Percentiles rank a stretch among this genome's conserved stretches.
phyloP scores from a whole-genome alignment of 2,888 invertebrate species.

The Plagodis dolabraria region DNA sequence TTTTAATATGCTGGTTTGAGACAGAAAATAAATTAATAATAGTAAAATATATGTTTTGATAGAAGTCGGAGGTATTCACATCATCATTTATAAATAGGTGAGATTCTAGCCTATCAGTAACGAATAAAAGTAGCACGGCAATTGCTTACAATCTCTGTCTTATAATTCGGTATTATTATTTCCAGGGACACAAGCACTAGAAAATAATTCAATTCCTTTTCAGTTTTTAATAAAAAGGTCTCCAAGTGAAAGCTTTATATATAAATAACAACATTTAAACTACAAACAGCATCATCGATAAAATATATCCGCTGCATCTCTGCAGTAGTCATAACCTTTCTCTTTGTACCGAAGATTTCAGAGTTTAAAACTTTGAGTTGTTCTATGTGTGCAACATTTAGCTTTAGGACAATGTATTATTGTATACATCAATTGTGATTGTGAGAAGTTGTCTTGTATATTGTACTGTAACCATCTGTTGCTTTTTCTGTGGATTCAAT shows the following conservation, averaged over 20 bases:
- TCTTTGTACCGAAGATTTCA: conserved; percentile 26
- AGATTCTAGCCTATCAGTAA: no score
- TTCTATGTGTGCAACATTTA: conserved; percentile 3
- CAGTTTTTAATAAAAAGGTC: not conserved
- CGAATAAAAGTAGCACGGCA: no score
- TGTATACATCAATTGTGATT: conserved; percentile 7
- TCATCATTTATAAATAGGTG: no score
- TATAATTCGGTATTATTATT: no score
- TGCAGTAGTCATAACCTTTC: conserved; percentile 22
- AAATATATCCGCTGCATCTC: conserved; percentile 13
- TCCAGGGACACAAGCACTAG: no score
- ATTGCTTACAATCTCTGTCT: no score
- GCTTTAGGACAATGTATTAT: conserved; percentile 1
- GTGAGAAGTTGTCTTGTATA: conserved; percentile 3
- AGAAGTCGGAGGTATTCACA: no score
- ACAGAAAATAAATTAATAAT: no score
- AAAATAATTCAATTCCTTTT: not conserved
- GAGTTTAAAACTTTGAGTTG: conserved; percentile 8
- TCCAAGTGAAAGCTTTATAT: not conserved
- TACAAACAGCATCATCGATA: conserved; percentile 9
- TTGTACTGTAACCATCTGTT: conserved; percentile 1
- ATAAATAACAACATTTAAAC: not conserved
- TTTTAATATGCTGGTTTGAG: no score
- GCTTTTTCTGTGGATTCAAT: not conserved
- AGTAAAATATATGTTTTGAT: no score